Evolutionary conservation across 2,888 invertebrate species (phyloP), one percentile per base, ranked within the genome.

Genomic region (Anarsia innoxiella): DNA sequence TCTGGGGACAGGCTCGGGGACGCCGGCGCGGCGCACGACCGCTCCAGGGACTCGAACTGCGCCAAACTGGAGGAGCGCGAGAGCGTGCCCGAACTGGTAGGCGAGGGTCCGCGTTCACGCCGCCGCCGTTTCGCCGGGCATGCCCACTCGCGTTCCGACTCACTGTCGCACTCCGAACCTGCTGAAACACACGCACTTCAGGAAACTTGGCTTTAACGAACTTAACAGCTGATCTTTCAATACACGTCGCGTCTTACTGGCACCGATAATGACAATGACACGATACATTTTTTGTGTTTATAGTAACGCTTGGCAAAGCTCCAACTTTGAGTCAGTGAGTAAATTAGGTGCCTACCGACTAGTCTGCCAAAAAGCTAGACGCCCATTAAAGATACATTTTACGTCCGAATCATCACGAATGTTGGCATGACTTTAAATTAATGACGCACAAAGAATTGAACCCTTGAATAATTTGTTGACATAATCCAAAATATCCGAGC

Each of bases 41-140:
- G 88, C 66, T 94, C 94, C 42, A 94, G 80, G 2, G 92, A 93
- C 76, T 94, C 94, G 72, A 95, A 95, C 73, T 94, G 94, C 44
- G 94, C 87, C 45, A 95, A 84, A 52, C 93, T 93, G 48, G 93
- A 93, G 43, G 93, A 93, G 48, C 94, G 89, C 54, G 92, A 92
- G 9, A 92, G 84, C 31, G 91, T 91, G 63, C 77, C 66, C 59
- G 80, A 47, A 74, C 78, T 82, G 64, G 66, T 51, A 42, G 76
- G 80, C 45, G 83, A 82, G 39, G 62, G 41, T 44, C 72, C 76
- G 44, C 77, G 76, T 57, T 90, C 90, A 58, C 90, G 89, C 44
- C 90, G 87, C 40, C 91, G 86, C 36, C 92, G 85, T 72, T 92
- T 92, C 33, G 91, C 89, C 32, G 92, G 92, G 57, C 92, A 92